Evolutionary conservation across 1,140 invertebrate species (phyloP).

Genomic region (Megathymus violae): DNA sequence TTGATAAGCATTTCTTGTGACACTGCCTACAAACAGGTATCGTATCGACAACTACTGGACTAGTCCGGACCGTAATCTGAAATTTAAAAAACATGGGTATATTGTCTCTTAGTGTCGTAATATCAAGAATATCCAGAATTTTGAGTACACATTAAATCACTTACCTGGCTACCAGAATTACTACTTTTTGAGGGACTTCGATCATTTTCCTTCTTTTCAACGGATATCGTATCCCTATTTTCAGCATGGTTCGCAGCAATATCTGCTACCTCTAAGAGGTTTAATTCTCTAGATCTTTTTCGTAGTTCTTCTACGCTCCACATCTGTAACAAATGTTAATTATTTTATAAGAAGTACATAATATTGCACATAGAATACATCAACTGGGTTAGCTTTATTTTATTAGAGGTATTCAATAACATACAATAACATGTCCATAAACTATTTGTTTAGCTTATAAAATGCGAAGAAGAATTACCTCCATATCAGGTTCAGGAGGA

Average conservation of each 20-base stretch:
- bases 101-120: too few relatives aligned
- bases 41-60: slow-evolving; percentile 86
- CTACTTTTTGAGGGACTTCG: slow-evolving; percentile 88
- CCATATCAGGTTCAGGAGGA: slow-evolving; percentile 73
- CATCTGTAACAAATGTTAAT: slow-evolving; percentile 54
- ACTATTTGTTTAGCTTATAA: too few relatives aligned
- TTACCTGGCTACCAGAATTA: slow-evolving; percentile 89
- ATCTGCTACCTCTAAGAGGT: slow-evolving; percentile 82
- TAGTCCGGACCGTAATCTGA: slow-evolving; percentile 88
- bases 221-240: slow-evolving; percentile 52
- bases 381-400: too few relatives aligned
- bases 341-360: too few relatives aligned
- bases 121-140: slow-evolving; percentile 2
- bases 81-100: slow-evolving; percentile 40
- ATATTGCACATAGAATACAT: too few relatives aligned
- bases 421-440: too few relatives aligned
- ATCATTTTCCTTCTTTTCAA: slow-evolving; percentile 84
- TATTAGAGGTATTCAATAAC: too few relatives aligned
- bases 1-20: slow-evolving; percentile 88
- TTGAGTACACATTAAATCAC: not conserved
- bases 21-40: slow-evolving; percentile 88
- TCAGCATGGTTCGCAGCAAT: slow-evolving; percentile 59
- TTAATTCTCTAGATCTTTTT: slow-evolving; percentile 87
- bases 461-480: too few relatives aligned
- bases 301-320: slow-evolving; percentile 89